Evolutionary conservation across 2,888 invertebrate genomes (phyloP).

Genomic region (Myathropa florea): DNA sequence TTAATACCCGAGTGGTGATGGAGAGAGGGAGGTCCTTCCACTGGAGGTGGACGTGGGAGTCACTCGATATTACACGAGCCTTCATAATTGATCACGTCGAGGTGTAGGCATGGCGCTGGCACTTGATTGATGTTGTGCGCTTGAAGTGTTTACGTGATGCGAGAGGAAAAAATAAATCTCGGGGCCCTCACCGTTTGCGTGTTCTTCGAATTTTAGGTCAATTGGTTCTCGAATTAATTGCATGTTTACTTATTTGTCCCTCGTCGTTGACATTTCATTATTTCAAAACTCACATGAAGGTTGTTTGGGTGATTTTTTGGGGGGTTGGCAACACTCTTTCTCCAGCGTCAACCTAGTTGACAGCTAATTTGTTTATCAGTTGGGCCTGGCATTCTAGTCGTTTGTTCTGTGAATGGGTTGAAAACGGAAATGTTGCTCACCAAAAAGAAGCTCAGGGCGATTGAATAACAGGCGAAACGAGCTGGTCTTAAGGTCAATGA

Average conservation of each 20-base stretch:
- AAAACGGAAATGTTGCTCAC: too few species aligned
- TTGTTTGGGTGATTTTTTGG: too few species aligned
- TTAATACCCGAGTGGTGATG: neutral
- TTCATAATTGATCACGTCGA: neutral
- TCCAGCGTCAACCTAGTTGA: too few species aligned
- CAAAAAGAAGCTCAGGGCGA: too few species aligned
- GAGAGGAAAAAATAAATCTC: neutral
- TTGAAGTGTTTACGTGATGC: neutral
- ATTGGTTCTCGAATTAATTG: neutral
- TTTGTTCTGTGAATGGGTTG: too few species aligned
- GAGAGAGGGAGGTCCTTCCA: too few species aligned
- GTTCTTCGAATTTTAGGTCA: neutral
- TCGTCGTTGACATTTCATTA: neutral
- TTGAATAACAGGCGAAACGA: too few species aligned
- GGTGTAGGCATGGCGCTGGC: neutral
- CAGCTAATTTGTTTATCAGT: too few species aligned
- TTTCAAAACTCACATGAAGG: neutral
- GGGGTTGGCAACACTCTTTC: too few species aligned
- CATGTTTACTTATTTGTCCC: neutral
- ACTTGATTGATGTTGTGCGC: neutral
- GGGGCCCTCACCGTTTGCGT: neutral
- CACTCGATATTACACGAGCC: neutral
- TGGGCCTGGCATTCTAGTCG: too few species aligned
- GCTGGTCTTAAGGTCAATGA: too few species aligned
- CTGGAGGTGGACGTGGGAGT: neutral